phyloP scores from a whole-genome alignment of 2,113 vertebrate species.

The Andinoacara biseriatus region DNA sequence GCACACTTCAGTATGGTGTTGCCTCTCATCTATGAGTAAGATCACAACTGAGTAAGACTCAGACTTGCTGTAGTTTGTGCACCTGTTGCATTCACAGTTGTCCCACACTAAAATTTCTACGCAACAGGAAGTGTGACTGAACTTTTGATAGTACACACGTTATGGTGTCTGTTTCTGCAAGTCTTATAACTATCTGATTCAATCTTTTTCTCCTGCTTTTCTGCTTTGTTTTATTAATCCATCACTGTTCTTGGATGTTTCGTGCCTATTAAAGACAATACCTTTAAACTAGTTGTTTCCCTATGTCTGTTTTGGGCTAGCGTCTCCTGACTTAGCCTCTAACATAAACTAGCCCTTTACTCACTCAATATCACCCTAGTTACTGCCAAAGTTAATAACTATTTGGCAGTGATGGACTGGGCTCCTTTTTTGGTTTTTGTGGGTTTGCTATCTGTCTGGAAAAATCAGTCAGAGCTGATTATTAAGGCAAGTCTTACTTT shows the following conservation, averaged over 20 bases:
- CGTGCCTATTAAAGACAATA: not conserved
- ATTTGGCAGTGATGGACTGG: not conserved
- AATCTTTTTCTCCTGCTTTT: not conserved
- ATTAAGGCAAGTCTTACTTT: not conserved
- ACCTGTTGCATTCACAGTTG: not conserved
- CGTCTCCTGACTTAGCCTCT: not conserved
- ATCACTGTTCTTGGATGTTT: not conserved
- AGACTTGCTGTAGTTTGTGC: accelerated
- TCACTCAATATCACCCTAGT: not conserved
- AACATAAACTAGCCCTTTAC: not conserved
- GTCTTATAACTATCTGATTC: not conserved
- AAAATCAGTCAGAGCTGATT: not conserved
- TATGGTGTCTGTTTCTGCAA: not conserved
- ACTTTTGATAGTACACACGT: not conserved
- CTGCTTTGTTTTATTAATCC: not conserved
- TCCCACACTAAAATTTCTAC: not conserved
- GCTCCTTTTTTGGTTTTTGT: not conserved
- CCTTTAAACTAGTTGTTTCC: not conserved
- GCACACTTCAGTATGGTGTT: not conserved
- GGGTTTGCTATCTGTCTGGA: not conserved
- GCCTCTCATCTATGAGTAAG: not conserved
- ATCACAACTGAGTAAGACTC: not conserved
- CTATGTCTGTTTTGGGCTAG: not conserved
- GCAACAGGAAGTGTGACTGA: not conserved
- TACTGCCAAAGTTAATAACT: not conserved